These are phyloP conservation scores for Gastrophryne carolinensis DNA, from an alignment of 2,797 vertebrate species.

Conservation along the genomic window DNA sequence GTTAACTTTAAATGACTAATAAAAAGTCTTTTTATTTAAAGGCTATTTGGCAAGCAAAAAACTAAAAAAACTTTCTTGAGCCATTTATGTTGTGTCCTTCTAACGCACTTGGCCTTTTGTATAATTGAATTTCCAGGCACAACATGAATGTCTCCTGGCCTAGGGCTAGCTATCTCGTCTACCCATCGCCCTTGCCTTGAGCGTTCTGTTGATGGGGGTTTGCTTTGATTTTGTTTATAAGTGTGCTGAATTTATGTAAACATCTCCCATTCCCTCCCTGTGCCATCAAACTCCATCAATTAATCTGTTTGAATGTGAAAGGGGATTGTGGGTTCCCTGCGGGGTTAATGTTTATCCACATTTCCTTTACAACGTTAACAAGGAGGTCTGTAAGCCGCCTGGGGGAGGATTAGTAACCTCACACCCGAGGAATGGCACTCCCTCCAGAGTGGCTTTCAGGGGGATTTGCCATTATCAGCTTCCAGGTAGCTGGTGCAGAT, in stretches of 20 bases:
- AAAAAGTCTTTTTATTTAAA: too few relatives aligned
- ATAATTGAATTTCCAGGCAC: neutral
- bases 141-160: neutral
- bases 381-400: conserved; percentile 55
- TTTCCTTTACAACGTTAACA: conserved; percentile 38
- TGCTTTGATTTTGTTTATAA: conserved; percentile 49
- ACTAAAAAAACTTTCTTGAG: too few relatives aligned
- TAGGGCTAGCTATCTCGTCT: neutral
- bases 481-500: conserved; percentile 25
- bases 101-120: neutral
- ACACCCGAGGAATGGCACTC: conserved; percentile 34
- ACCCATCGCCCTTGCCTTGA: neutral
- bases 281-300: conserved; percentile 45
- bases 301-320: conserved; percentile 52
- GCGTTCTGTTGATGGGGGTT: neutral
- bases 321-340: conserved; percentile 53
- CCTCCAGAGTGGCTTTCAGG: conserved; percentile 14
- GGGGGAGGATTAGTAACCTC: conserved; percentile 49
- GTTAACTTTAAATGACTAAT: too few relatives aligned
- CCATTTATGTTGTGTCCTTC: too few relatives aligned
- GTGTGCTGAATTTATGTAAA: conserved; percentile 55
- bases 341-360: conserved; percentile 53
- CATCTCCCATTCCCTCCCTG: conserved; percentile 44
- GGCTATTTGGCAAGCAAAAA: too few relatives aligned
- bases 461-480: conserved; percentile 20